These are phyloP conservation scores for Chaetura pelagica DNA, from an alignment of 2,113 vertebrate genomes.

Conservation along the genomic window DNA sequence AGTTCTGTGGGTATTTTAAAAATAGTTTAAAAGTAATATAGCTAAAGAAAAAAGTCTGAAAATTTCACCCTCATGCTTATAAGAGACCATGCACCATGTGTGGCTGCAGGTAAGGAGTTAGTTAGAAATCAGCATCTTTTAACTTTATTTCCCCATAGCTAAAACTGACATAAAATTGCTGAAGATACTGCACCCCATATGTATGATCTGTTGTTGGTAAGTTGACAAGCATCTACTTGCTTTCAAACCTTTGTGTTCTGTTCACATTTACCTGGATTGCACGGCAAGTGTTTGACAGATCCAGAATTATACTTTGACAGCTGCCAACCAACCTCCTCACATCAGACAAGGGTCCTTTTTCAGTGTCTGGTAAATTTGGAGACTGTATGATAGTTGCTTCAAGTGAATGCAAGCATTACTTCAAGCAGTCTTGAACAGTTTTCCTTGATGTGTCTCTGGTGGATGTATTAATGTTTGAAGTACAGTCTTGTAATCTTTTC, in stretches of 20 bases:
- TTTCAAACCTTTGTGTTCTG: not conserved
- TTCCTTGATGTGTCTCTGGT: not conserved
- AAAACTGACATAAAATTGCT: not conserved
- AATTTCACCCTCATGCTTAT: not conserved
- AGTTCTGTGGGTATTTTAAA: not conserved
- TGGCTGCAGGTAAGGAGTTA: not conserved
- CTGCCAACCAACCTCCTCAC: not conserved
- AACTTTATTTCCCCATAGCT: not conserved
- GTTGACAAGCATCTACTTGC: not conserved
- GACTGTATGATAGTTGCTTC: not conserved
- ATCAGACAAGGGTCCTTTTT: not conserved
- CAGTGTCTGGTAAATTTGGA: not conserved
- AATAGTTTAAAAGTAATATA: not conserved
- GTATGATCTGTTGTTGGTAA: not conserved
- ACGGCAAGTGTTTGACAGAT: not conserved
- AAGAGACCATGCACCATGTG: not conserved
- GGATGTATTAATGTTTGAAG: not conserved
- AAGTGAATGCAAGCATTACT: not conserved
- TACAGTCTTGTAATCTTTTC: not conserved
- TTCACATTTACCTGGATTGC: not conserved
- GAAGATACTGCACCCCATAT: not conserved
- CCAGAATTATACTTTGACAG: not conserved
- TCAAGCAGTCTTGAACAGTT: not conserved
- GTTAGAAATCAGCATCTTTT: not conserved
- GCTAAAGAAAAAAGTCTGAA: not conserved